Base-by-base conservation (phyloP, 2,888 invertebrate genomes). In the Opisthograptis luteolata region DNA sequence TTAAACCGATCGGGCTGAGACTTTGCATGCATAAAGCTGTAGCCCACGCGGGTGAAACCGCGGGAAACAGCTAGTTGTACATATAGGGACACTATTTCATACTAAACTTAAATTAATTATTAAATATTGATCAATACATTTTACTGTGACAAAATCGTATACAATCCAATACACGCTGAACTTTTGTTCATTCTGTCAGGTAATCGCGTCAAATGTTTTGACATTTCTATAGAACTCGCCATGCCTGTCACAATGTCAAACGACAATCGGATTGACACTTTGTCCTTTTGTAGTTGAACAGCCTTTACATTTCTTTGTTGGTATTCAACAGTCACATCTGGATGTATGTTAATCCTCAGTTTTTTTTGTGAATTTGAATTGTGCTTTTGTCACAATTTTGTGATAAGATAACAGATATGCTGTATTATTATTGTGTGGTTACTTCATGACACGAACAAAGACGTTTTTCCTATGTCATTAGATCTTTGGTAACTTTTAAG, bases 141-240 rank as follows among this genome's bases (percentile, higher is more conserved):
- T 27, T 37, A 43, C 8, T 13, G 5, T 17, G 42, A 49, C 32
- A 41, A 6, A 14, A 22, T 36, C 10, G 8, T 17, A n/a, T 1
- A 12, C 0, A 14, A 13, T n/a, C 3, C 25, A 20, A 13, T 12
- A 20, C n/a, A 10, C 13, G n/a, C n/a, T n/a, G 24, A 20, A 20
- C 48, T 42, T 45, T 52, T 43, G 39, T 44, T 52, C 39, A 19
- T 40, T 45, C 53, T 48, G 40, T 47, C 49, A 39, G 31, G 56
- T 62, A 60, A 59, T 53, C 57, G 44, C 61, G 67, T 77, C 76
- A 76, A 72, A 73, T 76, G 58, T 77, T 77, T 64, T 76, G 78
- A 79, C 77, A 65, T 66, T 57, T 70, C 60, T 59, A 70, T 69
- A 63, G 66, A 65, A 73, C 73, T 68, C 64, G n/a, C 58, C 60